These are phyloP conservation scores for Rhinella marina DNA, from an alignment of 2,797 vertebrate genomes.

Conservation along the genomic window DNA sequence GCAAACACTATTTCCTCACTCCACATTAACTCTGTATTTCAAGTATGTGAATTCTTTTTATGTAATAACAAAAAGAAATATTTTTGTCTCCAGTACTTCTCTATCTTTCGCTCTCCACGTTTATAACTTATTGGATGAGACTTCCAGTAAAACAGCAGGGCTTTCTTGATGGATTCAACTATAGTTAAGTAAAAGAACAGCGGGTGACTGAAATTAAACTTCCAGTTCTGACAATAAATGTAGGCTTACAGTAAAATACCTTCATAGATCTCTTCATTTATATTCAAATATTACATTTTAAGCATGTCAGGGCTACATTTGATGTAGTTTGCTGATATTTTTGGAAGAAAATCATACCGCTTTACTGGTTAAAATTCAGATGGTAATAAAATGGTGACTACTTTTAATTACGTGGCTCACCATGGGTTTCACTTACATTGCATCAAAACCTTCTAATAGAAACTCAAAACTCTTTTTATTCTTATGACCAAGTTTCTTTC, in stretches of 20 bases:
- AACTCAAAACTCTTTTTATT: not conserved
- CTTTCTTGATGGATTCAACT: slow-evolving; percentile 48
- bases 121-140: slow-evolving; percentile 43
- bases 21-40: slow-evolving; percentile 43
- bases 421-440: not conserved
- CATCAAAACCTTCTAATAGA: not conserved
- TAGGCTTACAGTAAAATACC: slow-evolving; percentile 34
- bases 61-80: slow-evolving; percentile 40
- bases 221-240: slow-evolving; percentile 46
- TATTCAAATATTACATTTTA: slow-evolving; percentile 56
- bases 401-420: not conserved
- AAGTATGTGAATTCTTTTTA: slow-evolving; percentile 46
- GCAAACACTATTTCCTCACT: slow-evolving; percentile 13
- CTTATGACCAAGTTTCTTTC: no score
- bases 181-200: slow-evolving; percentile 55
- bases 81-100: slow-evolving; percentile 30
- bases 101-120: slow-evolving; percentile 34
- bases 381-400: not conserved
- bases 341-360: not conserved
- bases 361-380: not conserved
- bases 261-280: slow-evolving; percentile 46
- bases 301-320: not conserved
- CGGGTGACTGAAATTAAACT: slow-evolving; percentile 49
- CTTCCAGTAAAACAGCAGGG: slow-evolving; percentile 52
- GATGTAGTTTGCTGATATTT: slow-evolving; percentile 15